Conservation (phyloP, 2,888 invertebrate species). For the Nemoura dubitans region DNA sequence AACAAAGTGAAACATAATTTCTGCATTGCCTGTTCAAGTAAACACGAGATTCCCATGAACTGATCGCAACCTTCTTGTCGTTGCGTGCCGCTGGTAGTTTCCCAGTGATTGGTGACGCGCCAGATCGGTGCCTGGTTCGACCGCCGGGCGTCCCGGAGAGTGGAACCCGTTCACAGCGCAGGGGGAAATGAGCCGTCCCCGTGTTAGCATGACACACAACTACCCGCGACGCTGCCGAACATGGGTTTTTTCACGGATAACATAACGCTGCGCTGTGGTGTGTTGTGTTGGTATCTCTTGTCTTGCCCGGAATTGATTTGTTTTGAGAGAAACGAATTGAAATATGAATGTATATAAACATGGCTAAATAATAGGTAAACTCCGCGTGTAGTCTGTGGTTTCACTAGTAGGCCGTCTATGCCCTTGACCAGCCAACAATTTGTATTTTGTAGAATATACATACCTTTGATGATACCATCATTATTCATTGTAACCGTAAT, state of each 20-base stretch:
- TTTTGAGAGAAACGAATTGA: neutral
- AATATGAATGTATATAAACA: neutral
- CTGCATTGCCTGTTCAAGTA: too few relatives aligned
- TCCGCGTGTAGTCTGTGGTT: too few relatives aligned
- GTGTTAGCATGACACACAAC: conserved; percentile 2
- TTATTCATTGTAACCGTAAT: too few relatives aligned
- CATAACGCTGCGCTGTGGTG: neutral
- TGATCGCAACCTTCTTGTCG: neutral
- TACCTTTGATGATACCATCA: too few relatives aligned
- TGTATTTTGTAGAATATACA: too few relatives aligned
- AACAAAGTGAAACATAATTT: too few relatives aligned
- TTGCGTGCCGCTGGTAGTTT: neutral
- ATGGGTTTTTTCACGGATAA: neutral
- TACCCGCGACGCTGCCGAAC: neutral
- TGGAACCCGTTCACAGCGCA: neutral
- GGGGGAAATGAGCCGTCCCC: neutral
- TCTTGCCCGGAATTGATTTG: neutral
- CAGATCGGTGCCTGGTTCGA: neutral
- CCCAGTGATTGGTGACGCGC: neutral
- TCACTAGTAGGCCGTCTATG: too few relatives aligned
- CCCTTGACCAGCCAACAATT: too few relatives aligned
- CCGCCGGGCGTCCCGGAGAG: neutral
- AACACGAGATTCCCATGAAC: neutral
- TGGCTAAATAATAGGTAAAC: too few relatives aligned
- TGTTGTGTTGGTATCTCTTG: neutral